These are phyloP conservation scores for Mystacides longicornis DNA, from an alignment of 2,888 invertebrate genomes.

Conservation along the genomic window DNA sequence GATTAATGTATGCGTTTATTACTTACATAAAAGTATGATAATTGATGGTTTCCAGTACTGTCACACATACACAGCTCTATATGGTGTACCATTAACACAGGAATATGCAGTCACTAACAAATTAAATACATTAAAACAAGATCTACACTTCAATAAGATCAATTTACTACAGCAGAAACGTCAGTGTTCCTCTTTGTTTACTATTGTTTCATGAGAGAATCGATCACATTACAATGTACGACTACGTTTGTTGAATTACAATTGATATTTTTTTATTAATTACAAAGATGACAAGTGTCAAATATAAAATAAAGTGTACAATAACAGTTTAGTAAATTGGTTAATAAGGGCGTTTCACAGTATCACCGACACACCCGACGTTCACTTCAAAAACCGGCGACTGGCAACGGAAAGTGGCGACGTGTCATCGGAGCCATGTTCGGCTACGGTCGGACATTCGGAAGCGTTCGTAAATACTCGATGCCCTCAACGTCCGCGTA, in stretches of 20 bases:
- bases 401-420: slow-evolving; percentile 11
- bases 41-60: slow-evolving; percentile 10
- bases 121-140: slow-evolving; percentile 11
- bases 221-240: background rate
- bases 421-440: slow-evolving; percentile 14
- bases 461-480: slow-evolving; percentile 14
- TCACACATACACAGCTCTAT: slow-evolving; percentile 5
- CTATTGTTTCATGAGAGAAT: background rate
- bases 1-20: background rate
- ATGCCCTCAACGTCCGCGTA: slow-evolving; percentile 14
- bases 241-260: background rate
- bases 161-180: slow-evolving; percentile 10
- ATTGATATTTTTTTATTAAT: background rate
- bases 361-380: background rate
- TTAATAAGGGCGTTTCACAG: slow-evolving; percentile 14
- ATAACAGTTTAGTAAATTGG: slow-evolving; percentile 8
- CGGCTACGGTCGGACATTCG: slow-evolving; percentile 10
- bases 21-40: slow-evolving; percentile 4
- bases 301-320: slow-evolving; percentile 11
- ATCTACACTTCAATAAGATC: slow-evolving; percentile 13
- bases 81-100: background rate
- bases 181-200: slow-evolving; percentile 16
- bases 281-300: slow-evolving; percentile 11
- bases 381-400: slow-evolving; percentile 12
- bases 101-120: slow-evolving; percentile 6